Conservation (phyloP, 2,797 vertebrate genomes). For the Thaleichthys pacificus region DNA sequence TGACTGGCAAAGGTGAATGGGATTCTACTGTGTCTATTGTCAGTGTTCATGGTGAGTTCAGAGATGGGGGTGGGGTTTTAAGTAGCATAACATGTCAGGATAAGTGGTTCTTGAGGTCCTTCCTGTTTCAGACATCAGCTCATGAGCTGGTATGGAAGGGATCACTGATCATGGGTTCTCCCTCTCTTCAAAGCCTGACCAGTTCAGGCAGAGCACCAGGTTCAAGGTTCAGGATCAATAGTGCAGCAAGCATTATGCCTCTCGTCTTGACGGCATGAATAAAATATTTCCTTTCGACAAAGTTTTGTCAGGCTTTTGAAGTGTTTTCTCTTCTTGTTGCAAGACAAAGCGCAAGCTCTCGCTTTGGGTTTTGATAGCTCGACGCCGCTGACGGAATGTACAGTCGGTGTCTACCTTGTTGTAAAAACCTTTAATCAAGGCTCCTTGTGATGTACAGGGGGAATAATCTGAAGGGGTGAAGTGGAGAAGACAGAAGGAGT, state of each 20-base stretch:
- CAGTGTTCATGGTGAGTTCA: too few relatives aligned
- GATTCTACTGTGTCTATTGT: background rate
- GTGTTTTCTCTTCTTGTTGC: slow-evolving; percentile 39
- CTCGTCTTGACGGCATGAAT: slow-evolving; percentile 50
- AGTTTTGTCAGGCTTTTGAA: slow-evolving; percentile 62
- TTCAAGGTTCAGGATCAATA: slow-evolving; percentile 8
- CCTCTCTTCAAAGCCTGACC: background rate
- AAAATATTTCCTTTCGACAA: slow-evolving; percentile 55
- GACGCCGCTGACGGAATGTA: slow-evolving; percentile 43
- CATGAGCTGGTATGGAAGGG: background rate
- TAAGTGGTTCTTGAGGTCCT: background rate
- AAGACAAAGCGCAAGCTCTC: slow-evolving; percentile 49
- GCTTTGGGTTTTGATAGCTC: slow-evolving; percentile 55
- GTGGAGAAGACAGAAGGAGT: slow-evolving; percentile 26
- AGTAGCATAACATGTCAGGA: background rate
- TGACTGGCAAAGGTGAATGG: background rate
- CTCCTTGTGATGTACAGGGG: slow-evolving; percentile 21
- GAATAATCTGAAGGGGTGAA: background rate
- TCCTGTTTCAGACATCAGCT: background rate
- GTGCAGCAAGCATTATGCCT: background rate
- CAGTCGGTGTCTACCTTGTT: background rate
- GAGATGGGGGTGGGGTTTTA: background rate
- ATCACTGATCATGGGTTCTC: background rate
- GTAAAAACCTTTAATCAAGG: slow-evolving; percentile 54
- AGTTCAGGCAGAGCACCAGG: background rate